Evolutionary conservation across 2,888 invertebrate genomes (phyloP).

Genomic region (Tridacna gigas): DNA sequence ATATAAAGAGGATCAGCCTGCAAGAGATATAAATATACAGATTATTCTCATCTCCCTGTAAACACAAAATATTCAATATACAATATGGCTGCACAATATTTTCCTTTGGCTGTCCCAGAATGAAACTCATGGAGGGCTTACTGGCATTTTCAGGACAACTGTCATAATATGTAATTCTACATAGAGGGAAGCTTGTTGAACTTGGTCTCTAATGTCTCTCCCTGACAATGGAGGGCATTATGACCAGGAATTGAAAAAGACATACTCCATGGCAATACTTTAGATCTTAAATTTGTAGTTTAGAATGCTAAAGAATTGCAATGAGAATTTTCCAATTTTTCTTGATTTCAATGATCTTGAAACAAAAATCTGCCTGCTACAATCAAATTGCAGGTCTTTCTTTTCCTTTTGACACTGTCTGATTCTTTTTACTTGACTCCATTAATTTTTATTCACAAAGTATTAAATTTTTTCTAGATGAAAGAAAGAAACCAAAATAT

Average conservation of each 20-base stretch:
- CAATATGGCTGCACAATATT: slow-evolving; percentile 39
- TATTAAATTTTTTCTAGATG: too few species aligned
- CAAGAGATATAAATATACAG: slow-evolving; percentile 38
- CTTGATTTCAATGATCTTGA: too few species aligned
- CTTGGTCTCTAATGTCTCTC: slow-evolving; percentile 68
- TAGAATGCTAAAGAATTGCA: too few species aligned
- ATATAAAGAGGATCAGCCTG: slow-evolving; percentile 45
- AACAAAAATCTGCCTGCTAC: too few species aligned
- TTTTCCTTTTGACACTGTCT: too few species aligned
- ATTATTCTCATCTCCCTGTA: slow-evolving; percentile 46
- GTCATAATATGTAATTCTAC: background rate
- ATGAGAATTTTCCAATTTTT: too few species aligned
- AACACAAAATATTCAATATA: slow-evolving; percentile 53
- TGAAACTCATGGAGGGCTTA: slow-evolving; percentile 70
- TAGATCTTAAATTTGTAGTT: background rate
- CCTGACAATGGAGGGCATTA: slow-evolving; percentile 65
- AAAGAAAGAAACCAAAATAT: too few species aligned
- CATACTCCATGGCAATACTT: slow-evolving; percentile 40
- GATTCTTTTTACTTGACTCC: too few species aligned
- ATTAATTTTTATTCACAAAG: too few species aligned
- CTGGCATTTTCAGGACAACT: slow-evolving; percentile 58
- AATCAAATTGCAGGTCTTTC: too few species aligned
- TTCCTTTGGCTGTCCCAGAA: slow-evolving; percentile 70
- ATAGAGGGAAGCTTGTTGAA: background rate
- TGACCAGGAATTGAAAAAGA: slow-evolving; percentile 42